phyloP scores from a whole-genome alignment of 2,888 invertebrate genomes.

The Glyphotaelius pellucidus region DNA sequence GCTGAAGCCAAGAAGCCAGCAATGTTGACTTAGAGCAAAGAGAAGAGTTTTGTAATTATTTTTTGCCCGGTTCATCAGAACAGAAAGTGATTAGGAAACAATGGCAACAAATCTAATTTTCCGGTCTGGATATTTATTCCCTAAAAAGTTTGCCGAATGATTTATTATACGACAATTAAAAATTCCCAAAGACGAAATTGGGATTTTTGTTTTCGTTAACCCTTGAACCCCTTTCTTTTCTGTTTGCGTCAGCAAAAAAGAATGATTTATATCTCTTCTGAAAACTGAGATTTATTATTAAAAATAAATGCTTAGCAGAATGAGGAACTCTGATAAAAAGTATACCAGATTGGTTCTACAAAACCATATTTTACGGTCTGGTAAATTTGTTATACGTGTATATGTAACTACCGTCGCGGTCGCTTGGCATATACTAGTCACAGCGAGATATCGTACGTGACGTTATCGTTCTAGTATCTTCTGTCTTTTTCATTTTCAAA shows the following conservation, averaged over 20 bases:
- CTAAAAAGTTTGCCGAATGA: slow-evolving; percentile 31
- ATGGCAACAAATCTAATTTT: slow-evolving; percentile 45
- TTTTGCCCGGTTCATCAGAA: slow-evolving; percentile 40
- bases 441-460: too few relatives aligned
- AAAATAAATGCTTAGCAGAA: neutral
- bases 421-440: neutral
- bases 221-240: slow-evolving; percentile 26
- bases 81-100: slow-evolving; percentile 26
- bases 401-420: neutral
- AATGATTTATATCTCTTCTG: slow-evolving; percentile 21
- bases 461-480: too few relatives aligned
- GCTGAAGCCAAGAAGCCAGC: neutral
- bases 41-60: slow-evolving; percentile 35
- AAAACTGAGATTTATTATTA: neutral
- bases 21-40: slow-evolving; percentile 2
- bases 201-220: slow-evolving; percentile 44
- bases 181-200: slow-evolving; percentile 42
- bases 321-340: neutral
- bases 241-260: slow-evolving; percentile 6
- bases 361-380: neutral
- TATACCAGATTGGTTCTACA: neutral
- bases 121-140: slow-evolving; percentile 33
- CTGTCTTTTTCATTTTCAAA: too few relatives aligned
- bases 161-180: slow-evolving; percentile 46
- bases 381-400: neutral